phyloP scores from a whole-genome alignment of 2,888 invertebrate genomes.

The Microctonus aethiopoides region DNA sequence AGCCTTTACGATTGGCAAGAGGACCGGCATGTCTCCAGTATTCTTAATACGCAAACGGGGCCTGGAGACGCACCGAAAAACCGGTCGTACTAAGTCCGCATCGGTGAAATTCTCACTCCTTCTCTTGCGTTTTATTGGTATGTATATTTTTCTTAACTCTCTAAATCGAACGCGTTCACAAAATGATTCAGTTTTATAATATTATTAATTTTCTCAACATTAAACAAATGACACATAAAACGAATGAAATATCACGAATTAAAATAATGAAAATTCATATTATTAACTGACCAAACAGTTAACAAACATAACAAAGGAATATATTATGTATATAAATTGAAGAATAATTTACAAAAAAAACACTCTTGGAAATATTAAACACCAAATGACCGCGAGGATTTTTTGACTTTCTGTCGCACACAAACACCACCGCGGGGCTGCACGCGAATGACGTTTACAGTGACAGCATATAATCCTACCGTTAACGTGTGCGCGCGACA shows the following conservation, averaged over 20 bases:
- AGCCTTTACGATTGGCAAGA: slow-evolving; percentile 2
- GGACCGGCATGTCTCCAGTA: slow-evolving; percentile 22
- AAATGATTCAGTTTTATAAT: too few relatives aligned
- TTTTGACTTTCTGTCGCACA: too few relatives aligned
- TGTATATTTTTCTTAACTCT: slow-evolving; percentile 2
- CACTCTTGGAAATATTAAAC: not conserved
- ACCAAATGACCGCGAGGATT: too few relatives aligned
- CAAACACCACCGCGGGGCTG: not conserved
- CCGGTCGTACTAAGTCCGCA: slow-evolving; percentile 22
- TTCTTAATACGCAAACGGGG: not conserved
- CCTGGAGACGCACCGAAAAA: slow-evolving; percentile 25
- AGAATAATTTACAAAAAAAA: too few relatives aligned
- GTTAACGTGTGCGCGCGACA: slow-evolving; percentile 44
- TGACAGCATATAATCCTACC: slow-evolving; percentile 48
- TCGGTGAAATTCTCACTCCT: slow-evolving; percentile 5
- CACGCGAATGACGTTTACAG: slow-evolving; percentile 44
- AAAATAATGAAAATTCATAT: too few relatives aligned
- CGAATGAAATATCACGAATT: too few relatives aligned
- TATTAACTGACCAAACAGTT: too few relatives aligned
- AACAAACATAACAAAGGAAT: too few relatives aligned
- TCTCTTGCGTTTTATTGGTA: slow-evolving; percentile 7
- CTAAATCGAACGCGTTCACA: too few relatives aligned
- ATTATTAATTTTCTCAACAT: too few relatives aligned
- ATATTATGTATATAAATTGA: too few relatives aligned
- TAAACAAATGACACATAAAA: too few relatives aligned